Base-by-base conservation (phyloP, 2,888 invertebrate genomes). In the Fragum fragum region DNA sequence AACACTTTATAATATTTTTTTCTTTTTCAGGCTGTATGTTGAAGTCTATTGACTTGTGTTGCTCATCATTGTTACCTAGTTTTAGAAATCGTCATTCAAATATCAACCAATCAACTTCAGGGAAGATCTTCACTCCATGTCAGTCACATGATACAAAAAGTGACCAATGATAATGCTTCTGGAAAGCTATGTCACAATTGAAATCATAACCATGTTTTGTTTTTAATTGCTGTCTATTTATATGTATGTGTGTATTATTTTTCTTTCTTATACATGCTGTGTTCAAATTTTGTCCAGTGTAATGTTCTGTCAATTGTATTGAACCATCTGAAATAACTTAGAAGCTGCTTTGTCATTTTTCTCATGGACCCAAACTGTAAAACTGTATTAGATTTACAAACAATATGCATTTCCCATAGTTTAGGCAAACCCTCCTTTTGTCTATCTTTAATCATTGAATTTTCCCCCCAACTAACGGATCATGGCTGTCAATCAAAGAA, bases 71-170 rank as follows among this genome's bases (percentile, higher is more conserved):
- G 66, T 66, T 66, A 66, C 32, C 39, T 66, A 66, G 66, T 36
- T 21, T 39, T 66, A 66, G 66, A 32, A 47, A 66, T 66, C 66
- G n/a, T 28, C 83, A 75, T 83, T 71, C 76, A 74, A 76, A 76
- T 83, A 76, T 75, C 86, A 83, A 73, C 86, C 86, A 86, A 86
- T 86, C 86, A 86, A 83, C 81, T 86, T 86, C 83, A 83, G 83
- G 86, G 86, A 83, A 81, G 73, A 79, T 63, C 68, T 85, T 85
- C 79, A 85, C 77, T 85, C 77, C 79, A 86, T 83, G 83, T n/a
- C 47, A 47, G 47, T 47, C 47, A 61, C 61, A 61, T 61, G 61
- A 61, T 61, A 61, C 61, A 66, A 81, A 47, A 72, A 82, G 85
- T 81, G 82, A 85, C 85, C 85, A 85, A 85, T 85, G 78, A 83